Conservation (phyloP, 2,113 vertebrate genomes). For the Notarius lentiginosus region DNA sequence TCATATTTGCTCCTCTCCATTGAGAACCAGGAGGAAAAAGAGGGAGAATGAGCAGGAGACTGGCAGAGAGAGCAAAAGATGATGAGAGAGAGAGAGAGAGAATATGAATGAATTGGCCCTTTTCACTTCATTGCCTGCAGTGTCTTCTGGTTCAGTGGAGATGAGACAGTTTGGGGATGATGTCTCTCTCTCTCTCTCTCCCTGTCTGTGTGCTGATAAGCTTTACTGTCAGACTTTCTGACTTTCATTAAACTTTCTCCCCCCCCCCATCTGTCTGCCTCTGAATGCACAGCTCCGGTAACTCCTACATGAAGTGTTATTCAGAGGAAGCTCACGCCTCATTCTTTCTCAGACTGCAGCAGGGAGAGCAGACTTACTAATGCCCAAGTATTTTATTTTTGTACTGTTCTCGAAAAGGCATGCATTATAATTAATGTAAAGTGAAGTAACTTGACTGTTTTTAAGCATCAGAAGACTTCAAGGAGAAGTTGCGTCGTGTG, state of each 20-base stretch:
- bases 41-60: conserved; percentile 45
- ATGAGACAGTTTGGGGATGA: conserved; percentile 7
- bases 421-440: conserved; percentile 1
- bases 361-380: not conserved
- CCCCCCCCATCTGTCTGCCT: conserved; percentile 13
- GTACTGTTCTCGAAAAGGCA: not conserved
- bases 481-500: not conserved
- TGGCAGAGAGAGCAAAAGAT: not conserved
- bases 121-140: conserved; percentile 62
- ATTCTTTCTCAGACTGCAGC: not conserved
- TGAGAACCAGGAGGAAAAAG: not conserved
- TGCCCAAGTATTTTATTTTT: conserved; percentile 5
- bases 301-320: conserved; percentile 25
- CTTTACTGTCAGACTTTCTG: conserved; percentile 43
- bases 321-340: not conserved
- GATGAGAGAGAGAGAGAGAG: conserved; percentile 9
- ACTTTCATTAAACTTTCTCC: conserved; percentile 37
- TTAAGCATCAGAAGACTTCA: conserved; percentile 1
- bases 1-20: not conserved
- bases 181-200: conserved; percentile 26
- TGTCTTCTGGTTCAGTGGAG: conserved; percentile 53
- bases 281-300: not conserved
- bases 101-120: conserved; percentile 58
- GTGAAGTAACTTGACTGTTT: not conserved
- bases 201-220: conserved; percentile 37